Evolutionary conservation across 2,797 vertebrate species (phyloP).

Genomic region (Caiman crocodilus): DNA sequence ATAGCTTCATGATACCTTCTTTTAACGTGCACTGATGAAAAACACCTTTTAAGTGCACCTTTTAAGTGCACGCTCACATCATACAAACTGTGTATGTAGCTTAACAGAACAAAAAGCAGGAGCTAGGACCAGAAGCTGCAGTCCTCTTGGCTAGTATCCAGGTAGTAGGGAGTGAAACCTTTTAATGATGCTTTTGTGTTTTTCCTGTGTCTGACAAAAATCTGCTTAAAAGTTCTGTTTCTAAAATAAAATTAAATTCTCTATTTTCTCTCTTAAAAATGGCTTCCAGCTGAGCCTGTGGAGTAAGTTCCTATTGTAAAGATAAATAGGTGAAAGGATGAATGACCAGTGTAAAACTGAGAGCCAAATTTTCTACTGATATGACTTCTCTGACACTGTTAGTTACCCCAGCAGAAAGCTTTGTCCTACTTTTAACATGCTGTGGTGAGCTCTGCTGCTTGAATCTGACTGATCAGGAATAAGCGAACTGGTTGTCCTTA

Average conservation of each 20-base stretch:
- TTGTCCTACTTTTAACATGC: not conserved
- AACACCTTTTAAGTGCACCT: not conserved
- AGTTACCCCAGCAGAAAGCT: constrained; percentile 9
- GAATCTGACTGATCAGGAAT: not conserved
- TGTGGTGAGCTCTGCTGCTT: constrained; percentile 2
- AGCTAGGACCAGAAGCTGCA: not conserved
- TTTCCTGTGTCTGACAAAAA: not conserved
- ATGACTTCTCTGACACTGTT: not conserved
- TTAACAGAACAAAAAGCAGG: not conserved
- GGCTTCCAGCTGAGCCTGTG: not conserved
- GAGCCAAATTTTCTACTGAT: not conserved
- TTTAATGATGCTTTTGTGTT: not conserved
- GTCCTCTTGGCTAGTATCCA: not conserved
- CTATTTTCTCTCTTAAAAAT: not conserved
- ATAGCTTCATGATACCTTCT: not conserved
- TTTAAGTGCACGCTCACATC: not conserved
- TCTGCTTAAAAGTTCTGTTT: not conserved
- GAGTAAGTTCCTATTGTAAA: not conserved
- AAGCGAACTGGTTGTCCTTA: not conserved
- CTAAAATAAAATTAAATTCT: not conserved
- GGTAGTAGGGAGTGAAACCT: not conserved
- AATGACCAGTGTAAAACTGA: not conserved
- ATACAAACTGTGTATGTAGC: not conserved
- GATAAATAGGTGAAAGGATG: not conserved
- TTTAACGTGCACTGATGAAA: not conserved